Evolutionary conservation across 2,888 invertebrate species (phyloP).

Genomic region (Papilio demoleus): DNA sequence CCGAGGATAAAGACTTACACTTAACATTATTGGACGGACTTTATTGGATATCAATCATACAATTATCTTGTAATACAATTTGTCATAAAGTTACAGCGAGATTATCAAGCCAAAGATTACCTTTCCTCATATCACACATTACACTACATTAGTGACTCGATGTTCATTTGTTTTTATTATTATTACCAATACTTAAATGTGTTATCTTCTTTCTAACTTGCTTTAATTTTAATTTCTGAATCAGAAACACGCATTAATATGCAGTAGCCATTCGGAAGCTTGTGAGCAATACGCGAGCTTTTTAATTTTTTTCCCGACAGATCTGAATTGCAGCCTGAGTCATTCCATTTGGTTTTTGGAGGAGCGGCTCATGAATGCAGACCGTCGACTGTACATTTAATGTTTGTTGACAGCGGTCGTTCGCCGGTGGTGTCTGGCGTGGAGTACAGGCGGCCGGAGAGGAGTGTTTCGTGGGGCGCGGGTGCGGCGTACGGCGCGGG

Average conservation of each 20-base stretch:
- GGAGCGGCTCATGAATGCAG: constrained; percentile 11
- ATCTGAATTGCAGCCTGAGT: neutral
- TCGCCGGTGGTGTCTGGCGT: constrained; percentile 72
- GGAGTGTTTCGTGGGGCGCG: constrained; percentile 73
- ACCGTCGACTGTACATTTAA: constrained; percentile 66
- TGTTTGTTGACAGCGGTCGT: constrained; percentile 66
- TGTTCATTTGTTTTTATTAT: neutral
- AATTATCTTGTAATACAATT: constrained; percentile 19
- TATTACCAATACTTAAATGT: neutral
- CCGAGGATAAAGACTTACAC: constrained; percentile 49
- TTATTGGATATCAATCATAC: constrained; percentile 34
- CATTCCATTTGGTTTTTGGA: constrained; percentile 24
- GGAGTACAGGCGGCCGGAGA: constrained; percentile 79
- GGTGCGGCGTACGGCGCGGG: constrained; percentile 75
- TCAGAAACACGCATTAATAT: too few species aligned
- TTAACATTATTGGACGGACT: constrained; percentile 30
- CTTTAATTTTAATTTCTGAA: neutral
- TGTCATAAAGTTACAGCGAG: neutral
- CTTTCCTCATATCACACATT: too few species aligned
- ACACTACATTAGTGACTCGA: too few species aligned
- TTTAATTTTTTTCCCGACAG: neutral
- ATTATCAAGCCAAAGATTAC: too few species aligned
- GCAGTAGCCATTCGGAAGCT: too few species aligned
- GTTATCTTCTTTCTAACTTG: too few species aligned
- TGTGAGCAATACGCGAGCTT: neutral